Evolutionary conservation across 2,797 vertebrate species (phyloP), one percentile per base, ranked within the genome.

Genomic region (Megalops cyprinoides): DNA sequence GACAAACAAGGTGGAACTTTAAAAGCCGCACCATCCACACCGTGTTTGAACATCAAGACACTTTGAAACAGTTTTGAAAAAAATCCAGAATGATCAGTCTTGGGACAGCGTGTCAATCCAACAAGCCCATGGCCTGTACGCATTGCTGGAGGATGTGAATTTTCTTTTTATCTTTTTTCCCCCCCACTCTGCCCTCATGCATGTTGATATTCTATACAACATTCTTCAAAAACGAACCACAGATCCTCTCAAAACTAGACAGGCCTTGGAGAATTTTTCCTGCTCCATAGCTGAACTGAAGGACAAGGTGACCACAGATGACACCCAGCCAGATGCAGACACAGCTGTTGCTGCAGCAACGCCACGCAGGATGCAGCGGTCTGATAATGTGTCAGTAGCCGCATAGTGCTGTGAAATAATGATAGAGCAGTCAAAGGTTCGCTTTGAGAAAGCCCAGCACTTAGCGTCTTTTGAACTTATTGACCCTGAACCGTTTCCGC

Each of bases 141-240:
- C 14, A 49, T 14, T 14, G 48, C 48, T 49, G 14, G 48, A 4
- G 14, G 48, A 49, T 49, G 48, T 5, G 5, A 49, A 49, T 14
- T 14, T n/a, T n/a, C n/a, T n/a, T n/a, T n/a, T n/a, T n/a, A n/a
- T n/a, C n/a, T n/a, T n/a, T n/a, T n/a, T n/a, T n/a, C n/a, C 75
- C 76, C 58, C 60, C 37, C 51, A 77, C 12, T 58, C 51, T 56
- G 76, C 55, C 37, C n/a, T 77, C 37, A n/a, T n/a, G 51, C 55
- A 60, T 60, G 37, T 60, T 60, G 31, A 60, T 77, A 60, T 58
- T 77, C 56, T 39, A 58, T 60, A 58, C 51, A 60, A 42, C 53
- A 77, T 62, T 53, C 28, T 76, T 55, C 74, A 60, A 77, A 58
- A 25, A 39, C 76, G 3, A 58, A 39, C 76, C 51, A 77, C 53